Evolutionary conservation across 2,797 vertebrate genomes (phyloP), one percentile per base, ranked within the genome.

Genomic region (Chloroceryle inda): DNA sequence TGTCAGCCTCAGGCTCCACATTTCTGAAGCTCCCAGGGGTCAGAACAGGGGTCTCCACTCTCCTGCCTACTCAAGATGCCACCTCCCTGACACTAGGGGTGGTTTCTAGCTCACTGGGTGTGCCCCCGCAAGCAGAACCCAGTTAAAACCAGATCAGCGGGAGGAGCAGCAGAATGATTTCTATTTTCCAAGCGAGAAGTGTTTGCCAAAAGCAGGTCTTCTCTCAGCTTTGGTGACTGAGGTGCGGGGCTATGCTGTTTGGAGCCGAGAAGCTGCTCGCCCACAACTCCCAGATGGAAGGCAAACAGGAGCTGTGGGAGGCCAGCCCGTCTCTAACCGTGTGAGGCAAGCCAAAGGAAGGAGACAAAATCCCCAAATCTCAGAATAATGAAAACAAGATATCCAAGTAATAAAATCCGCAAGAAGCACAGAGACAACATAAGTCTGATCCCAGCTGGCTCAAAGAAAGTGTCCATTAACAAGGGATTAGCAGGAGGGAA

Each of bases 361-460:
- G 96, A 96, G 96, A 96, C 88, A 94, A 98, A 98, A 98, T 97
- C 98, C 97, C 94, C 88, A 97, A 97, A 98, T 97, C 98, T 98
- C 95, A 62, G 98, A 98, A 98, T 97, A 98, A 98, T 95, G 97
- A 97, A 98, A 98, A 98, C 97, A 98, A 98, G 97, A 95, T 96
- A 98, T 97, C 92, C 97, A 87, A 97, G 97, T 89, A 97, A 97
- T 97, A 97, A 98, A 98, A 97, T 97, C 98, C 92, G 91, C 44
- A 49, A 96, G 97, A 88, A 96, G 96, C 96, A 96, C 94, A 96
- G 95, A 97, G 97, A 89, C 95, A 96, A 97, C 89, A 24, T 62
- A 97, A 96, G 97, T 97, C 95, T 37, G 69, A 97, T 98, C 97
- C 97, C 98, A 97, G 97, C 97, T 97, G 97, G 97, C 96, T 98